phyloP scores from a whole-genome alignment of 2,113 vertebrate genomes.

The Syngnathus scovelli region DNA sequence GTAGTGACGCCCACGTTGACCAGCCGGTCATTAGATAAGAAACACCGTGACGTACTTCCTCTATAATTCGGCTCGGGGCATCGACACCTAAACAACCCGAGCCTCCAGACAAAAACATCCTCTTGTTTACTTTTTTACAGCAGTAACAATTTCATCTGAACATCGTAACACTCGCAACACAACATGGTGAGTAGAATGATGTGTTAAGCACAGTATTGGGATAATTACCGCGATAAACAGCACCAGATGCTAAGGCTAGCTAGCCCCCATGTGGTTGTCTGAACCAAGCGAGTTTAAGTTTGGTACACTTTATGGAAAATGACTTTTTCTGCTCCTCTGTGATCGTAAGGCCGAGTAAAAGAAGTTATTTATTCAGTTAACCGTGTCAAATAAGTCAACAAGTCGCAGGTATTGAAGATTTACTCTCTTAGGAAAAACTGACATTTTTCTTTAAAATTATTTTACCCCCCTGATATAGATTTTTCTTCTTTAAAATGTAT shows the following conservation, averaged over 20 bases:
- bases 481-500: background rate
- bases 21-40: slow-evolving; percentile 1
- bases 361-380: no score
- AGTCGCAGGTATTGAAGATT: no score
- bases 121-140: background rate
- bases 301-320: background rate
- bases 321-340: no score
- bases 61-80: slow-evolving; percentile 50
- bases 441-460: no score
- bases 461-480: no score
- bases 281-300: background rate
- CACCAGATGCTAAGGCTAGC: slow-evolving; percentile 44
- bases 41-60: slow-evolving; percentile 54
- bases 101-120: slow-evolving; percentile 26
- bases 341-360: no score
- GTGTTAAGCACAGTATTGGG: accelerated
- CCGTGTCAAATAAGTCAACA: no score
- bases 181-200: slow-evolving; percentile 63
- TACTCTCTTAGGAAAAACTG: no score
- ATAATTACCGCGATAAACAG: slow-evolving; percentile 17
- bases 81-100: slow-evolving; percentile 57
- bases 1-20: background rate
- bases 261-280: slow-evolving; percentile 42
- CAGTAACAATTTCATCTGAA: background rate
- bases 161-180: slow-evolving; percentile 11